These are phyloP conservation scores for Amblyornis subalaris DNA, from an alignment of 2,113 vertebrate species.

Conservation along the genomic window DNA sequence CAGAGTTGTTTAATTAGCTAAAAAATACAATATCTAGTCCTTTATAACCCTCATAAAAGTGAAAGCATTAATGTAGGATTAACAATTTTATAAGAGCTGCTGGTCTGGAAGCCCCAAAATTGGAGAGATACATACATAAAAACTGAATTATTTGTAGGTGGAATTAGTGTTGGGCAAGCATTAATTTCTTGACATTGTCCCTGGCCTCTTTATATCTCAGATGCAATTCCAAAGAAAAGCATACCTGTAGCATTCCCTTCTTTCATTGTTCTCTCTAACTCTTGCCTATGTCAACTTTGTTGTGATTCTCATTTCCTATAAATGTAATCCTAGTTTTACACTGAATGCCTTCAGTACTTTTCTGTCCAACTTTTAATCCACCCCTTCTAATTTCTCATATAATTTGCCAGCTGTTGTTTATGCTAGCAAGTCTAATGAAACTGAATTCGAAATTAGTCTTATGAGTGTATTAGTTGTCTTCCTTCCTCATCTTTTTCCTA, in stretches of 20 bases:
- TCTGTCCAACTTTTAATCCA: background rate
- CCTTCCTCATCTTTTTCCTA: background rate
- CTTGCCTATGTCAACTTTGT: background rate
- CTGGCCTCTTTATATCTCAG: background rate
- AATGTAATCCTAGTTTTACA: background rate
- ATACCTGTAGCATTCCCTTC: background rate
- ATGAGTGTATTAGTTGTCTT: background rate
- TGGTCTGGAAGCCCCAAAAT: background rate
- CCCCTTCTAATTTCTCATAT: background rate
- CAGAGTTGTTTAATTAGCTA: background rate
- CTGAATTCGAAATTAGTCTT: background rate
- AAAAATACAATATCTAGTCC: background rate
- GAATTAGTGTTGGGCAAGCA: background rate
- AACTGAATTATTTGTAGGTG: background rate
- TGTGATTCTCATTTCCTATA: background rate
- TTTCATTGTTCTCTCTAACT: background rate
- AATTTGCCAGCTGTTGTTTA: constrained; percentile 25
- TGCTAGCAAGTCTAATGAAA: background rate
- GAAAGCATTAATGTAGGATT: background rate
- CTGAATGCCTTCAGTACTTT: background rate
- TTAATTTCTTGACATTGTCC: background rate
- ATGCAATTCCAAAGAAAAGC: background rate
- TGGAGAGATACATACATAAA: background rate
- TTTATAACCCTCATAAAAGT: background rate
- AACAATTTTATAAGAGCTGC: background rate